phyloP scores from a whole-genome alignment of 2,113 vertebrate species.

The Peucedramus taeniatus region DNA sequence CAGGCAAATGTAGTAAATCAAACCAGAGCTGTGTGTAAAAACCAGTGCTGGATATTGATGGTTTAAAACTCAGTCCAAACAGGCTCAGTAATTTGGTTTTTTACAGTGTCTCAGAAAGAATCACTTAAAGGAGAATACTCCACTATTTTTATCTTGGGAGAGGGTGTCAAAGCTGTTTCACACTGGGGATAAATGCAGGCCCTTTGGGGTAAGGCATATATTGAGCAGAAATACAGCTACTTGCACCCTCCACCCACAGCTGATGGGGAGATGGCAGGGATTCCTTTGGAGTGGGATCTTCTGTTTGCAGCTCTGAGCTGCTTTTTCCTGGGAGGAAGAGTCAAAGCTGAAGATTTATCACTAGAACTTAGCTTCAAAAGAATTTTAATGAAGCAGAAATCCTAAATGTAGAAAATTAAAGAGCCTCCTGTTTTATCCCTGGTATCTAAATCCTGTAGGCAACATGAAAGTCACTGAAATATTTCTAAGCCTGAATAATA shows the following conservation, averaged over 20 bases:
- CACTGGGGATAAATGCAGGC: neutral
- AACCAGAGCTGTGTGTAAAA: neutral
- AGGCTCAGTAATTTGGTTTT: neutral
- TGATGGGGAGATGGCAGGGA: neutral
- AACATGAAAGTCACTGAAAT: constrained; percentile 14
- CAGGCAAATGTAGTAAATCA: neutral
- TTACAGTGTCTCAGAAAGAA: neutral
- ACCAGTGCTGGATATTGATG: neutral
- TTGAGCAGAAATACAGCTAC: neutral
- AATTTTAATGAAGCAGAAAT: constrained; percentile 33
- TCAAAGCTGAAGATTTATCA: neutral
- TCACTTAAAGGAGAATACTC: neutral
- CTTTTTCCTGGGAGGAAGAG: neutral
- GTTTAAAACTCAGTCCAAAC: neutral
- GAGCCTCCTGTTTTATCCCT: neutral
- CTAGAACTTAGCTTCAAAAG: constrained; percentile 7
- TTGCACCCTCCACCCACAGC: neutral
- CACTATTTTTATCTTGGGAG: neutral
- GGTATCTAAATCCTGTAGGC: constrained; percentile 14
- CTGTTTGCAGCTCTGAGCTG: neutral
- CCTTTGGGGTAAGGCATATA: neutral
- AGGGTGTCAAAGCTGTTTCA: neutral
- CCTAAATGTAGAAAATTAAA: neutral
- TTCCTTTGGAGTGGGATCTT: neutral
- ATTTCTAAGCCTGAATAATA: constrained; percentile 32